Conservation (phyloP, 1,140 invertebrate genomes). For the Frieseomelitta varia region DNA sequence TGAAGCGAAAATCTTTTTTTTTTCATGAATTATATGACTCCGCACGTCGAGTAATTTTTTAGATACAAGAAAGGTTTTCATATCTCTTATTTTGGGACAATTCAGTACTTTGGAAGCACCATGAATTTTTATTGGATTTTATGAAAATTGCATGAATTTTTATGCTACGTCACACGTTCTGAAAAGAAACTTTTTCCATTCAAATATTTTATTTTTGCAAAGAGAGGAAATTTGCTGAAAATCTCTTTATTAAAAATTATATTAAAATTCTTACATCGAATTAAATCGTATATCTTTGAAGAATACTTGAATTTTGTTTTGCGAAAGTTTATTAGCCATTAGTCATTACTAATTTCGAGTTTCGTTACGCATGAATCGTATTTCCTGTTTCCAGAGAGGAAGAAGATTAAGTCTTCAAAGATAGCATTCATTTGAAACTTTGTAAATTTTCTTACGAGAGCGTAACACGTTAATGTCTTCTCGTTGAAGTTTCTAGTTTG, state of each 20-base stretch:
- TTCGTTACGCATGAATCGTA: neutral
- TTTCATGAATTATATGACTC: neutral
- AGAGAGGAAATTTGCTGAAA: no score
- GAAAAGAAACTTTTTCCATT: neutral
- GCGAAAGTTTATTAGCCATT: constrained; percentile 13
- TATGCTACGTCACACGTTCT: neutral
- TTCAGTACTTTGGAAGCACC: neutral
- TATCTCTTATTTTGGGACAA: neutral
- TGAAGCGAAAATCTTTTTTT: neutral
- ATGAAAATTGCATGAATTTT: neutral
- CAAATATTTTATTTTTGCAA: neutral
- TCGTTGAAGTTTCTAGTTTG: neutral
- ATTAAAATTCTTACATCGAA: neutral
- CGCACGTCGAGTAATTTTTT: neutral
- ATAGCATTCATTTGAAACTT: constrained; percentile 1
- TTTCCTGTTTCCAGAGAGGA: neutral
- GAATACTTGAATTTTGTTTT: neutral
- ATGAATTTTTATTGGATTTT: neutral
- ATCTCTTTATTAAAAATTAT: neutral
- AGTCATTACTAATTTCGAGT: neutral
- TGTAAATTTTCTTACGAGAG: neutral
- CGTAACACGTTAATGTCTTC: neutral
- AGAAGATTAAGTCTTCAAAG: constrained; percentile 8
- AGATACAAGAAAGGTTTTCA: neutral
- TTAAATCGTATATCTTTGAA: neutral